Conservation (phyloP, 2,888 invertebrate genomes). For the Resseliella maxima region DNA sequence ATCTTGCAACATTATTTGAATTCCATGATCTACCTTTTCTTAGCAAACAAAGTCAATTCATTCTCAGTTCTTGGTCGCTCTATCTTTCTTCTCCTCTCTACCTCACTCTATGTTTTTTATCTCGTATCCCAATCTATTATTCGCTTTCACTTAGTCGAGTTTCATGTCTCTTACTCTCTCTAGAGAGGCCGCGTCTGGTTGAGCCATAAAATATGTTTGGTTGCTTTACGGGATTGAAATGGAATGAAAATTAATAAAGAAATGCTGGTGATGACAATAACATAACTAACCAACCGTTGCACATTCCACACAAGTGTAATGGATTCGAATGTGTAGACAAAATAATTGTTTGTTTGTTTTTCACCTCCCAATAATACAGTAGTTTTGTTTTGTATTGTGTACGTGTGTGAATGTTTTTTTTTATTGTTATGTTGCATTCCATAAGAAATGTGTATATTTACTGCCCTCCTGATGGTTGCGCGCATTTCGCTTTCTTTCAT, state of each 20-base stretch:
- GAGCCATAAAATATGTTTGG: not conserved
- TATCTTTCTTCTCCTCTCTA: not conserved
- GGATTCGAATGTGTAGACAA: slow-evolving; percentile 28
- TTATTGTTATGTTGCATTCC: no score
- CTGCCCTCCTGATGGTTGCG: no score
- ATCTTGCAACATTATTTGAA: not conserved
- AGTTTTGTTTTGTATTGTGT: not conserved
- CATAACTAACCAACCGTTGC: slow-evolving; percentile 34
- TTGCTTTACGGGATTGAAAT: slow-evolving; percentile 17
- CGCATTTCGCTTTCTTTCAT: no score
- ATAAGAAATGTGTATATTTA: no score
- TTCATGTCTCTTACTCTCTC: no score
- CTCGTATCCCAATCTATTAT: no score
- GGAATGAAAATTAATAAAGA: slow-evolving; percentile 34
- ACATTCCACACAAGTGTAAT: slow-evolving; percentile 4
- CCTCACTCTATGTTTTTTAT: not conserved
- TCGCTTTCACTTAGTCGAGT: no score
- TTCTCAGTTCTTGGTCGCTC: not conserved
- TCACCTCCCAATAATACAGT: no score
- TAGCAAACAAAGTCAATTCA: not conserved
- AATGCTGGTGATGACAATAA: slow-evolving; percentile 34
- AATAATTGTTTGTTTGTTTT: not conserved
- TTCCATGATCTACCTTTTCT: not conserved
- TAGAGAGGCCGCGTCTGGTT: not conserved
- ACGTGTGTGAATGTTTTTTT: not conserved